phyloP scores from a whole-genome alignment of 2,113 vertebrate species.

The Saccopteryx leptura region DNA sequence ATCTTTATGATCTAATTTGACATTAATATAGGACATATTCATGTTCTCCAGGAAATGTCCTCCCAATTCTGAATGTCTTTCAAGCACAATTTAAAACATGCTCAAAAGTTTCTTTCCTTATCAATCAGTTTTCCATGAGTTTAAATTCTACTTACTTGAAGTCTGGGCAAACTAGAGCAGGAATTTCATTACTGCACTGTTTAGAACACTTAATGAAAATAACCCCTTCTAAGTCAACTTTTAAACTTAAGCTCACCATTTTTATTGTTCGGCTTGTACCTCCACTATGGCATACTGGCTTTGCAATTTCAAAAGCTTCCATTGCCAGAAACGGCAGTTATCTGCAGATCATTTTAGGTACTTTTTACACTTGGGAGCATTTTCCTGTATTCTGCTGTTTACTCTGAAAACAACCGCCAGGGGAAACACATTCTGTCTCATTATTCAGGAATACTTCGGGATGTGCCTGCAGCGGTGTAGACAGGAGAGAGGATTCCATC shows the following conservation, averaged over 20 bases:
- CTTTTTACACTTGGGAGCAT: constrained; percentile 74
- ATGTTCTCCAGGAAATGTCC: not conserved
- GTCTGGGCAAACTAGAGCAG: constrained; percentile 61
- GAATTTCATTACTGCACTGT: constrained; percentile 9
- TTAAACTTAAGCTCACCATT: constrained; percentile 70
- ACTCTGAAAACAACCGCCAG: constrained; percentile 75
- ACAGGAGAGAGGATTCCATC: not conserved
- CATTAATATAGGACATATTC: not conserved
- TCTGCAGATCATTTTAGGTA: constrained; percentile 64
- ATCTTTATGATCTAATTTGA: not conserved
- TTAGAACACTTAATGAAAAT: constrained; percentile 13
- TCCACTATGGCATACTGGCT: constrained; percentile 75
- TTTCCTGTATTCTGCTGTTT: constrained; percentile 71
- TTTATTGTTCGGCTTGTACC: constrained; percentile 78
- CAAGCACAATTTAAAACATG: constrained; percentile 34
- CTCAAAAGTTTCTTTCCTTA: constrained; percentile 40
- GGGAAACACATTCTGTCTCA: constrained; percentile 53
- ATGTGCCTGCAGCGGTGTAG: not conserved
- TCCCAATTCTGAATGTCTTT: constrained; percentile 31
- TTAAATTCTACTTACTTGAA: constrained; percentile 47
- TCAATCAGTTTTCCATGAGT: constrained; percentile 38
- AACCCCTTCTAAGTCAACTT: constrained; percentile 67
- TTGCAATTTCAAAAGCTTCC: constrained; percentile 81
- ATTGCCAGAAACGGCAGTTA: constrained; percentile 73
- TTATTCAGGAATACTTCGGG: constrained; percentile 40